phyloP scores from a whole-genome alignment of 2,888 invertebrate species.

The Caenorhabditis becei region DNA sequence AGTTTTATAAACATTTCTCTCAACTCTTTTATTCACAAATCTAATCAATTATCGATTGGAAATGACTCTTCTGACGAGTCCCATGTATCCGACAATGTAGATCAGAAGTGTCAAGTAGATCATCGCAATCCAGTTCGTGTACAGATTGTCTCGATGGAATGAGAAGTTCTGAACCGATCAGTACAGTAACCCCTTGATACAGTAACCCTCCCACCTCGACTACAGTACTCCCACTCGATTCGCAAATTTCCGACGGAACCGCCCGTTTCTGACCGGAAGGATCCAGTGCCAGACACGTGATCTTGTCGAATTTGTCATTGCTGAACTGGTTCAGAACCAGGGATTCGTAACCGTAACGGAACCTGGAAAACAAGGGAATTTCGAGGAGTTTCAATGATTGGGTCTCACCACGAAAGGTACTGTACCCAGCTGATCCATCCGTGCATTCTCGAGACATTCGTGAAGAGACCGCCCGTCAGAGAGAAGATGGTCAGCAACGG shows the following conservation, averaged over 20 bases:
- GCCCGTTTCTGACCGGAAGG: not conserved
- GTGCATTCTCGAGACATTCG: slow-evolving; percentile 75
- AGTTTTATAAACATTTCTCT: too few relatives aligned
- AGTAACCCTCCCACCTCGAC: slow-evolving; percentile 42
- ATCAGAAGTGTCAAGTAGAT: slow-evolving; percentile 65
- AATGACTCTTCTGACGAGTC: slow-evolving; percentile 71
- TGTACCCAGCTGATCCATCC: slow-evolving; percentile 77
- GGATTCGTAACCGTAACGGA: slow-evolving; percentile 84
- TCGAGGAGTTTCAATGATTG: not conserved
- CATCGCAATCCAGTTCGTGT: slow-evolving; percentile 72
- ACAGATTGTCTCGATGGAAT: slow-evolving; percentile 67
- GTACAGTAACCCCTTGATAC: not conserved
- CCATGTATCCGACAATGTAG: slow-evolving; percentile 74
- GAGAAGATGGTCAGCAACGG: slow-evolving; percentile 78
- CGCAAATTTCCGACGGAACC: slow-evolving; percentile 34
- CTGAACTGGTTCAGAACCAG: slow-evolving; percentile 73
- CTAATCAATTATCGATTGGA: slow-evolving; percentile 21
- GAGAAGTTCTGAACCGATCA: slow-evolving; percentile 57
- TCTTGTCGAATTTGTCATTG: slow-evolving; percentile 84
- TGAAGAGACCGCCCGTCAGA: slow-evolving; percentile 78
- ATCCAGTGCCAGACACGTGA: slow-evolving; percentile 59
- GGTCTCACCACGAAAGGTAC: slow-evolving; percentile 52
- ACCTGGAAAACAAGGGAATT: slow-evolving; percentile 60
- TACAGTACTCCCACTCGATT: slow-evolving; percentile 56
- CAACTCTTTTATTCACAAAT: too few relatives aligned